Percentiles rank a stretch among this genome's conserved stretches.
Evolutionary conservation across 1,140 invertebrate species (phyloP).

Genomic region (Matsumurasca onukii): DNA sequence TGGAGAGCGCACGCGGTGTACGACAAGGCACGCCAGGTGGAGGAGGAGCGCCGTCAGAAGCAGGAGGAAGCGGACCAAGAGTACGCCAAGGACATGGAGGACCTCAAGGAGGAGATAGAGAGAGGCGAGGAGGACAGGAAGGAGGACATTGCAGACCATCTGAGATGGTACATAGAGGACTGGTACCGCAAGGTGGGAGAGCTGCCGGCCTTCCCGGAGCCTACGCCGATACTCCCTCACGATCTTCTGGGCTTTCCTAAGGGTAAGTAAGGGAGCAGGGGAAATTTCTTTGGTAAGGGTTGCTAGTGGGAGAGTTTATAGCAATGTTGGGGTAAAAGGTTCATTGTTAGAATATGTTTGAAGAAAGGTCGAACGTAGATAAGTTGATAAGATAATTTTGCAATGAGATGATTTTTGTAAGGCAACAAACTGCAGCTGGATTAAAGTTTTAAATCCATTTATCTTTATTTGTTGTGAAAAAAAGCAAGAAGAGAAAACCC

Average conservation of each 20-base stretch:
- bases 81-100: not conserved
- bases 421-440: too few species aligned
- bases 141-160: slow-evolving; percentile 22
- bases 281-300: too few species aligned
- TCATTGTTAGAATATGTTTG: too few species aligned
- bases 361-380: too few species aligned
- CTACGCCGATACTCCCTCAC: not conserved
- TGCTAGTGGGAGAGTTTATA: too few species aligned
- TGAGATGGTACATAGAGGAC: slow-evolving; percentile 27
- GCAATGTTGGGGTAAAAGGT: too few species aligned
- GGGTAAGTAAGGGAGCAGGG: slow-evolving; percentile 7
- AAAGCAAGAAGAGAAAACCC: too few species aligned
- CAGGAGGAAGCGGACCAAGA: slow-evolving; percentile 7
- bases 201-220: slow-evolving; percentile 12
- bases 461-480: too few species aligned
- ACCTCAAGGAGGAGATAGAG: not conserved
- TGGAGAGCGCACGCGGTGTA: slow-evolving; percentile 7
- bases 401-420: too few species aligned
- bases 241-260: slow-evolving; percentile 4
- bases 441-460: too few species aligned
- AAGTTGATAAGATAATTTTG: too few species aligned
- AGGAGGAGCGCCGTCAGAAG: not conserved
- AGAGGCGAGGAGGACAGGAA: not conserved
- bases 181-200: slow-evolving; percentile 22
- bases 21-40: not conserved